A percentile compares a stretch with the other conserved stretches of the same genome.
Evolutionary conservation across 2,797 vertebrate genomes (phyloP).

Genomic region (Danio choprae): DNA sequence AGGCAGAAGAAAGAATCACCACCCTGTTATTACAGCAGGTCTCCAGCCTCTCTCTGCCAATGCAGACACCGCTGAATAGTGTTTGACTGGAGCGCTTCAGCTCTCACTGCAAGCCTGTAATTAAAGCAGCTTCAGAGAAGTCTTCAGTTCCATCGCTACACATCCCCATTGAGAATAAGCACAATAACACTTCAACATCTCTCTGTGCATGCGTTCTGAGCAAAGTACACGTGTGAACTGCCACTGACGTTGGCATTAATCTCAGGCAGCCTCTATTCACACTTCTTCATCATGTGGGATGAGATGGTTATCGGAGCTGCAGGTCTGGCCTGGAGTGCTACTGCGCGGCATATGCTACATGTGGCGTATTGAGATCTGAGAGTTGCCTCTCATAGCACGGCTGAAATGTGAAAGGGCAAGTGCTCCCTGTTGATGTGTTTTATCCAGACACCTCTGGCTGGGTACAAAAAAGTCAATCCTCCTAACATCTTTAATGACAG

Average conservation of each 20-base stretch:
- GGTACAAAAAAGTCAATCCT: conserved; percentile 20
- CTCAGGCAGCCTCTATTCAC: conserved; percentile 23
- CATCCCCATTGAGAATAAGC: conserved; percentile 56
- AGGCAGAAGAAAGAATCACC: conserved; percentile 46
- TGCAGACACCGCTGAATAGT: conserved; percentile 52
- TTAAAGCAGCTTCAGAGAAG: conserved; percentile 59
- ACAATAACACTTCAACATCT: conserved; percentile 18
- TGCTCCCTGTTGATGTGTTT: background rate
- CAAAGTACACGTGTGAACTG: conserved; percentile 4
- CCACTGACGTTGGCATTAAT: conserved; percentile 11
- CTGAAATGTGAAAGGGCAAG: conserved; percentile 29
- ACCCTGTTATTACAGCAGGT: conserved; percentile 64
- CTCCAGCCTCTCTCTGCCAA: conserved; percentile 38
- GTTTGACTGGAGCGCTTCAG: conserved; percentile 50
- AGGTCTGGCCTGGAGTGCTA: background rate
- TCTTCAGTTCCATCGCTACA: conserved; percentile 44
- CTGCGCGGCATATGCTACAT: conserved; percentile 12
- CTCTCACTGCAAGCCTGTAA: conserved; percentile 59
- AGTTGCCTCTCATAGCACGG: conserved; percentile 3
- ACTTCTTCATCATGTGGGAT: conserved; percentile 19
- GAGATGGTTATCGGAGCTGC: conserved; percentile 3
- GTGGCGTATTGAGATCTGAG: conserved; percentile 32
- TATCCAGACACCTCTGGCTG: conserved; percentile 30
- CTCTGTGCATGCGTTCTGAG: background rate
- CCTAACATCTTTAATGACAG: conserved; percentile 30